Percentiles rank a stretch among this genome's conserved stretches.
Evolutionary conservation across 1,140 invertebrate genomes (phyloP).

Genomic region (Globodera ellingtonae): DNA sequence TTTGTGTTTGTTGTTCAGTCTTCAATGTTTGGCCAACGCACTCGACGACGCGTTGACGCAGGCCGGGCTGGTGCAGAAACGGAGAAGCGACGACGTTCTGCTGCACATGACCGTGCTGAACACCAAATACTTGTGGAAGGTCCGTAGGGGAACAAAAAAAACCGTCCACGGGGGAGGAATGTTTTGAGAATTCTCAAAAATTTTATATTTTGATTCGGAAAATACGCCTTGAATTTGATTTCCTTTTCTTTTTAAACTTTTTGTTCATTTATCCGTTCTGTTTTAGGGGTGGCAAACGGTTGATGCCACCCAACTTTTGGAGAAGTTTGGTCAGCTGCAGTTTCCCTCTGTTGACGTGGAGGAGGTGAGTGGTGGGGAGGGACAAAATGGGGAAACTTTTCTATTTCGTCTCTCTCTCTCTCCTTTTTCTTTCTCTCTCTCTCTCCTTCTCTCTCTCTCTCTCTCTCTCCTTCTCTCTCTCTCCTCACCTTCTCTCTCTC

Average conservation of each 20-base stretch:
- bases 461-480: too few relatives aligned
- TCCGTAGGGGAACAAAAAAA: background rate
- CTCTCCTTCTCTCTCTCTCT: too few relatives aligned
- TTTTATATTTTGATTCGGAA: too few relatives aligned
- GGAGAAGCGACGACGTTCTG: slow-evolving; percentile 20
- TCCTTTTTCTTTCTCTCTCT: background rate
- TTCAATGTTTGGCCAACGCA: slow-evolving; percentile 29
- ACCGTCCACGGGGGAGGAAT: background rate
- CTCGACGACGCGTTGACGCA: slow-evolving; percentile 23
- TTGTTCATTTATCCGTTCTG: too few relatives aligned
- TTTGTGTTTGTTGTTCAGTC: slow-evolving; percentile 24
- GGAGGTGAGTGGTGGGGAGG: slow-evolving; percentile 10
- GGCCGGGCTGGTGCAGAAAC: slow-evolving; percentile 18
- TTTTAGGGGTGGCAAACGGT: slow-evolving; percentile 18
- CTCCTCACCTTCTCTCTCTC: background rate
- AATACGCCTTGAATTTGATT: too few relatives aligned
- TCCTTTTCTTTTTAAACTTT: too few relatives aligned
- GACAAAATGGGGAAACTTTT: background rate
- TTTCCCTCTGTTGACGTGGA: slow-evolving; percentile 31
- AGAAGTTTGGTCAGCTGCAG: slow-evolving; percentile 26
- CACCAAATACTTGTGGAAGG: slow-evolving; percentile 16
- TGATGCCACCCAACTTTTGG: slow-evolving; percentile 16
- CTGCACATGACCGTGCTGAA: slow-evolving; percentile 35
- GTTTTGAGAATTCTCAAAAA: too few relatives aligned
- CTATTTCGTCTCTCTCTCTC: too few relatives aligned